A percentile compares a stretch with the other conserved stretches of the same genome.
phyloP scores from a whole-genome alignment of 2,797 vertebrate species.

The Aplochiton taeniatus region DNA sequence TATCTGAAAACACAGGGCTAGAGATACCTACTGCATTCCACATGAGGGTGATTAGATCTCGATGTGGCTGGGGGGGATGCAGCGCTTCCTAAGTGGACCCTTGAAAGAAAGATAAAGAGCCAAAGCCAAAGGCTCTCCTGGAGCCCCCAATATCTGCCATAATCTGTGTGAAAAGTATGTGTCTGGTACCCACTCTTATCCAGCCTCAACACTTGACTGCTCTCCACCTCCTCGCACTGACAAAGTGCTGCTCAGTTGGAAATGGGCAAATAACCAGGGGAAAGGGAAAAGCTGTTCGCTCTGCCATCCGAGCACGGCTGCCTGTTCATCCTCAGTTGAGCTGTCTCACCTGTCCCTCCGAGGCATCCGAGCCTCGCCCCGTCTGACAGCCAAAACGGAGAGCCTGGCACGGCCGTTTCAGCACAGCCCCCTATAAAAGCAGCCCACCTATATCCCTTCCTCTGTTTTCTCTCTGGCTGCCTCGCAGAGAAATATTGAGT shows the following conservation, averaged over 20 bases:
- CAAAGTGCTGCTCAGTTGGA: conserved; percentile 30
- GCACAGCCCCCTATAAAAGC: neutral
- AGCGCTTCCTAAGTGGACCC: conserved; percentile 9
- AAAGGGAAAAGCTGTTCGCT: neutral
- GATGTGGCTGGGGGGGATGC: neutral
- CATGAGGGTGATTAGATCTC: conserved; percentile 13
- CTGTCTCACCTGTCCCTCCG: conserved; percentile 8
- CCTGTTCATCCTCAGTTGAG: conserved; percentile 16
- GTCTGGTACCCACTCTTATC: conserved; percentile 27
- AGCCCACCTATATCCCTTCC: conserved; percentile 4
- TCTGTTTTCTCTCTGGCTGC: conserved; percentile 21
- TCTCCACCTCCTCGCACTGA: conserved; percentile 18
- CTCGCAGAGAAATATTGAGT: conserved; percentile 24
- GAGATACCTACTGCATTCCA: neutral
- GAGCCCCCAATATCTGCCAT: conserved; percentile 17
- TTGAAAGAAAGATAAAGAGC: conserved; percentile 35
- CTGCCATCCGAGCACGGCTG: conserved; percentile 15
- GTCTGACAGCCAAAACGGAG: conserved; percentile 14
- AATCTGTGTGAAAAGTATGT: conserved; percentile 29
- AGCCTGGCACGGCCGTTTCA: conserved; percentile 16
- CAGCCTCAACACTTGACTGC: conserved; percentile 21
- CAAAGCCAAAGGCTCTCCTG: conserved; percentile 13
- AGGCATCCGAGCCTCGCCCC: conserved; percentile 5
- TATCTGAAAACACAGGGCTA: neutral
- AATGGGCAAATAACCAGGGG: conserved; percentile 13